A percentile compares a stretch with the other conserved stretches of the same genome.
These are phyloP conservation scores for Gryllus longicercus DNA, from an alignment of 2,888 invertebrate genomes.

Conservation along the genomic window DNA sequence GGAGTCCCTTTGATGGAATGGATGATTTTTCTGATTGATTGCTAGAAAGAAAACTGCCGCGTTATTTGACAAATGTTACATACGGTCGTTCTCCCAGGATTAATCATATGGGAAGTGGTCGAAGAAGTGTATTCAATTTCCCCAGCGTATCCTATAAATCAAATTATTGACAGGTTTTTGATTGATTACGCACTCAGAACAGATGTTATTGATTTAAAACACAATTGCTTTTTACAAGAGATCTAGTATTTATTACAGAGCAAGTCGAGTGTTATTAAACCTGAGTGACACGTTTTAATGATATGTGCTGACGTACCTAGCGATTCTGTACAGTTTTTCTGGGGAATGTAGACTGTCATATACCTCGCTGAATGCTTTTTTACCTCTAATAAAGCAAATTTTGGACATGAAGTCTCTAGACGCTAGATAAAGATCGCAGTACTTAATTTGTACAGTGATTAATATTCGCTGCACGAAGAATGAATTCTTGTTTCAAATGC, in stretches of 20 bases:
- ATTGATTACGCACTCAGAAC: constrained; percentile 6
- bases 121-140: constrained; percentile 10
- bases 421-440: too few species aligned
- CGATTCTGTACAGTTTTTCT: too few species aligned
- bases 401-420: too few species aligned
- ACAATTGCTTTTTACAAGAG: background rate
- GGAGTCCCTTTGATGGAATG: background rate
- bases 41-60: background rate
- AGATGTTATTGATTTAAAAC: constrained; percentile 9
- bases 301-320: too few species aligned
- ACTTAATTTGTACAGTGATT: too few species aligned
- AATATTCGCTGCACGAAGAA: too few species aligned
- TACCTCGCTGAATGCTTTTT: too few species aligned
- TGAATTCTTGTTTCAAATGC: too few species aligned
- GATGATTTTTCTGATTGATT: background rate
- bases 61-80: background rate
- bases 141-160: background rate
- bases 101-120: constrained; percentile 4
- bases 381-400: too few species aligned
- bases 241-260: background rate
- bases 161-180: constrained; percentile 1
- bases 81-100: background rate
- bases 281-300: background rate
- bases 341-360: too few species aligned
- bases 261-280: background rate